Percentiles rank a stretch among this genome's conserved stretches.
These are phyloP conservation scores for Electrona antarctica DNA, from an alignment of 2,113 vertebrate species.

Conservation along the genomic window DNA sequence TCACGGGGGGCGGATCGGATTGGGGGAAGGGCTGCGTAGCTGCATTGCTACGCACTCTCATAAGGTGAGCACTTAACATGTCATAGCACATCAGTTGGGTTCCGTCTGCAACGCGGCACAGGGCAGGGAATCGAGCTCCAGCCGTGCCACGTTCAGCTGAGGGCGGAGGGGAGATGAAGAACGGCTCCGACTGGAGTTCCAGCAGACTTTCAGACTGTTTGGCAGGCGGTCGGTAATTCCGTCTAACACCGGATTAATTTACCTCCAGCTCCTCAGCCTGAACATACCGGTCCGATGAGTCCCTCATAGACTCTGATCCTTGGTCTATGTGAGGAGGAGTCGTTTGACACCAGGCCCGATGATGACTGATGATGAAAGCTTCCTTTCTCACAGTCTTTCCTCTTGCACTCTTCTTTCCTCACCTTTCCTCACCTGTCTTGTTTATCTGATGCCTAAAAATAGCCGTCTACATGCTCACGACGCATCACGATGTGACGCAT, in stretches of 20 bases:
- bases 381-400: conserved; percentile 29
- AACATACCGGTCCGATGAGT: conserved; percentile 46
- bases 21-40: no score
- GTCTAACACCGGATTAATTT: conserved; percentile 48
- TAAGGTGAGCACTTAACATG: conserved; percentile 50
- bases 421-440: conserved; percentile 1
- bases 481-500: no score
- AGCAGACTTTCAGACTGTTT: conserved; percentile 15
- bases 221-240: conserved; percentile 43
- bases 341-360: no score
- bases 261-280: conserved; percentile 50
- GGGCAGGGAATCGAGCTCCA: conserved; percentile 47
- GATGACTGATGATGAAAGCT: background rate
- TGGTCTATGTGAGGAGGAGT: no score
- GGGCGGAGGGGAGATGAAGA: conserved; percentile 28
- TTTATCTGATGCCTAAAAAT: no score
- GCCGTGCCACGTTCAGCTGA: conserved; percentile 39
- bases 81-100: conserved; percentile 60
- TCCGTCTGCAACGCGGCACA: conserved; percentile 7
- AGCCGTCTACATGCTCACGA: no score
- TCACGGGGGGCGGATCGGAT: background rate
- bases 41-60: conserved; percentile 46
- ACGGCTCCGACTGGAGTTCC: background rate
- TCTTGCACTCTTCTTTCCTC: conserved; percentile 6
- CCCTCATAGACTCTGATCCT: conserved; percentile 44